Evolutionary conservation across 2,888 invertebrate species (phyloP), one percentile per base, ranked within the genome.

Genomic region (Poecilobothrus nobilitatus): DNA sequence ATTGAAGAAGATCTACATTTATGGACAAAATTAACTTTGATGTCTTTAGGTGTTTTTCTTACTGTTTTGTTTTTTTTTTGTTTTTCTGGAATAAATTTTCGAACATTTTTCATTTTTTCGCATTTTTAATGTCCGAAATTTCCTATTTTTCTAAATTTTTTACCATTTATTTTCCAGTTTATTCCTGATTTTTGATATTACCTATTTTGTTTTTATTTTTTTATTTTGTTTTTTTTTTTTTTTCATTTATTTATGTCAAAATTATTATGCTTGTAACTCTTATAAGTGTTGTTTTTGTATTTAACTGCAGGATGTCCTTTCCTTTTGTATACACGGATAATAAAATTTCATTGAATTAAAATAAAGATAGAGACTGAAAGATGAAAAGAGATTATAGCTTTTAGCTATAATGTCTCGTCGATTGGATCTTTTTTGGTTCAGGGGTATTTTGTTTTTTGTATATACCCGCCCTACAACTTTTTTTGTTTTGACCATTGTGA

Each of bases 41-140:
- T 53, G 53, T 53, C n/a, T 18, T 53, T 53, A 53, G 53, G 53
- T 53, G n/a, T 53, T 53, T 53, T n/a, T 53, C n/a, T 53, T 53
- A 18, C 18, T 53, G 2, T 6, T 18, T 53, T 53, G 53, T 53
- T 15, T 18, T 18, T 53, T 18, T 53, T n/a, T 53, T 37, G 37
- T 37, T 37, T 44, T 44, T 44, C 3, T 10, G 6, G 53, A 53
- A 53, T 53, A 53, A 53, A 53, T 53, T 53, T n/a, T 53, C 15
- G 15, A 53, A 53, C 9, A 53, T 53, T 18, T 53, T 53, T 53
- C 18, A 53, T 53, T 53, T 53, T 53, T 53, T 18, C 53, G 53
- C 53, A 53, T 18, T 53, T 53, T 53, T 53, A 53, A 53, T 53
- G 53, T 6, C 53, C 12, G 12, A 37, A 37, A 10, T 37, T 37